Percentiles rank a stretch among this genome's conserved stretches.
Conservation (phyloP, 1,140 invertebrate species). For the Lucilia sericata region DNA sequence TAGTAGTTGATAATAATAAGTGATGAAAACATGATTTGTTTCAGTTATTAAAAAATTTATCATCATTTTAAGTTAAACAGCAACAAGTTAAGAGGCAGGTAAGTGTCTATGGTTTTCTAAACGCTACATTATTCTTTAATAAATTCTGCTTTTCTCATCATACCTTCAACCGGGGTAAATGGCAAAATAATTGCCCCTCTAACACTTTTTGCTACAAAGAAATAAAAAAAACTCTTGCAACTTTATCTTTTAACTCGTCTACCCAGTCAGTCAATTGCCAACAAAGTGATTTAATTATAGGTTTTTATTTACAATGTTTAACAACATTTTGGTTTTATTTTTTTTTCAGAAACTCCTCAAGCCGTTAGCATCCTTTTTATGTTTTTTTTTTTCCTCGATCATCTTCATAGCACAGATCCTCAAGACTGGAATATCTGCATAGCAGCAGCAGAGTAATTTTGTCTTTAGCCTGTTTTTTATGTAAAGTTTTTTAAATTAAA, state of each 20-base stretch:
- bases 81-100: background rate
- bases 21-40: slow-evolving; percentile 43
- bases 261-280: background rate
- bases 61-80: background rate
- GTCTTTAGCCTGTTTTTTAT: too few relatives aligned
- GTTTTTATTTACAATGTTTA: slow-evolving; percentile 11
- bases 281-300: slow-evolving; percentile 17
- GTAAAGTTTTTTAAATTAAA: background rate
- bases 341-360: background rate
- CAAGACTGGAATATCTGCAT: too few relatives aligned
- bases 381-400: too few relatives aligned
- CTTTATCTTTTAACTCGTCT: background rate
- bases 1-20: background rate
- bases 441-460: too few relatives aligned
- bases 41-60: slow-evolving; percentile 16
- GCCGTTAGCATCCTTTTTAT: background rate
- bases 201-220: background rate
- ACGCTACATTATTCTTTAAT: slow-evolving; percentile 6
- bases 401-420: too few relatives aligned
- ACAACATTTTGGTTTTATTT: background rate
- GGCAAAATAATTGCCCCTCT: background rate
- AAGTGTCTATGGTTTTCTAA: slow-evolving; percentile 5
- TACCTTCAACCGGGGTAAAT: background rate
- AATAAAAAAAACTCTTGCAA: background rate
- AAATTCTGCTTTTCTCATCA: background rate